phyloP scores from a whole-genome alignment of 2,797 vertebrate genomes.

The Dicrostonyx torquatus region DNA sequence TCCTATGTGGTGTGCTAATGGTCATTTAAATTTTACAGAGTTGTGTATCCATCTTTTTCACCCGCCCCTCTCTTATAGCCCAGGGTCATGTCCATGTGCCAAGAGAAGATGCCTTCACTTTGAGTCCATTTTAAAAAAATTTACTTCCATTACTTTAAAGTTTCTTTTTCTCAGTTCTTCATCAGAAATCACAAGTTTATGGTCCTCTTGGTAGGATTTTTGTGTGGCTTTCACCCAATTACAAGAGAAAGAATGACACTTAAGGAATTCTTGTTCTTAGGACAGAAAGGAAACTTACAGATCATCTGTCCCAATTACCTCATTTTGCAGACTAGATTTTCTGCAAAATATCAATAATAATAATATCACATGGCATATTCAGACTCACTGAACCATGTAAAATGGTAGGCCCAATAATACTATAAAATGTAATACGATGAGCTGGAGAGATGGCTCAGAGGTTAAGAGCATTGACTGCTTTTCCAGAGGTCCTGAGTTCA shows the following conservation, averaged over 20 bases:
- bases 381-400: not conserved
- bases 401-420: not conserved
- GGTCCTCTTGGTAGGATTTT: not conserved
- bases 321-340: slow-evolving; percentile 2
- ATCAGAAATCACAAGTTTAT: not conserved
- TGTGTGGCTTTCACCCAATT: not conserved
- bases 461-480: no score
- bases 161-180: not conserved
- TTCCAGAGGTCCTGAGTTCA: no score
- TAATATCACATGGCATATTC: not conserved
- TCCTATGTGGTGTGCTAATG: slow-evolving; percentile 42
- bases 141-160: slow-evolving; percentile 33
- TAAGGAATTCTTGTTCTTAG: not conserved
- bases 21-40: slow-evolving; percentile 64
- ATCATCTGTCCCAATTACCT: not conserved
- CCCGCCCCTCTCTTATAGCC: slow-evolving; percentile 49
- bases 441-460: no score
- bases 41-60: slow-evolving; percentile 59
- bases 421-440: not conserved
- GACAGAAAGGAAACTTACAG: not conserved
- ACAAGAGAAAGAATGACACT: not conserved
- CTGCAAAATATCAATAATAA: not conserved
- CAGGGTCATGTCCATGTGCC: not conserved
- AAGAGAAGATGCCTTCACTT: slow-evolving; percentile 29
- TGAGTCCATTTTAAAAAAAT: slow-evolving; percentile 10